Evolutionary conservation across 2,797 vertebrate species (phyloP).

Genomic region (Otolemur crassicaudatus): DNA sequence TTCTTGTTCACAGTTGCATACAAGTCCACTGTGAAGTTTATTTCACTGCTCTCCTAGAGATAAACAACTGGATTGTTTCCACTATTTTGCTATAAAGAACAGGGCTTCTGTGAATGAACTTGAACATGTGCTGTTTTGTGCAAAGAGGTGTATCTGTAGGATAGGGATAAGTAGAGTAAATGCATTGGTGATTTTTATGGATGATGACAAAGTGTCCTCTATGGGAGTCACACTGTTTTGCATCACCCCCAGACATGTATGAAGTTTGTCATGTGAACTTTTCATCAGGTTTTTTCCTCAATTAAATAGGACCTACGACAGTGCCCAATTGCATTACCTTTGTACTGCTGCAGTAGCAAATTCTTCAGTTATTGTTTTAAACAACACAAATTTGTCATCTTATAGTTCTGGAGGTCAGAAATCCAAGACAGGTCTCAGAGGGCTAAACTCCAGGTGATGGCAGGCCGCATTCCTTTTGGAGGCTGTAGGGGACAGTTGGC

Average conservation of each 20-base stretch:
- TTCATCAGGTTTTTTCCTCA: background rate
- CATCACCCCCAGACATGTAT: background rate
- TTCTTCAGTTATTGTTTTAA: background rate
- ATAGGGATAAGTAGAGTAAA: background rate
- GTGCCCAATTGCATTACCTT: background rate
- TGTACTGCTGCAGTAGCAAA: background rate
- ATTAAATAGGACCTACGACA: background rate
- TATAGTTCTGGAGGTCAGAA: background rate
- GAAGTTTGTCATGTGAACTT: background rate
- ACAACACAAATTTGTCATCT: background rate
- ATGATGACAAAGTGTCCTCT: background rate
- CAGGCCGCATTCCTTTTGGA: background rate
- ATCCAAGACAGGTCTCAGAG: background rate
- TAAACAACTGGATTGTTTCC: background rate
- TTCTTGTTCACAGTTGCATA: background rate
- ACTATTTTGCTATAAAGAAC: constrained; percentile 13
- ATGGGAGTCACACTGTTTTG: background rate
- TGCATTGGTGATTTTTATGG: background rate
- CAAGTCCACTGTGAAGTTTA: background rate
- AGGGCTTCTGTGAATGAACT: constrained; percentile 1
- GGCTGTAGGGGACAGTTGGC: background rate
- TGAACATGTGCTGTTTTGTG: background rate
- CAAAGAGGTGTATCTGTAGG: background rate
- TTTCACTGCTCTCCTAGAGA: background rate
- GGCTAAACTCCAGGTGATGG: background rate